Conservation (phyloP, 2,888 invertebrate genomes). For the Drosophila melanosoma region DNA sequence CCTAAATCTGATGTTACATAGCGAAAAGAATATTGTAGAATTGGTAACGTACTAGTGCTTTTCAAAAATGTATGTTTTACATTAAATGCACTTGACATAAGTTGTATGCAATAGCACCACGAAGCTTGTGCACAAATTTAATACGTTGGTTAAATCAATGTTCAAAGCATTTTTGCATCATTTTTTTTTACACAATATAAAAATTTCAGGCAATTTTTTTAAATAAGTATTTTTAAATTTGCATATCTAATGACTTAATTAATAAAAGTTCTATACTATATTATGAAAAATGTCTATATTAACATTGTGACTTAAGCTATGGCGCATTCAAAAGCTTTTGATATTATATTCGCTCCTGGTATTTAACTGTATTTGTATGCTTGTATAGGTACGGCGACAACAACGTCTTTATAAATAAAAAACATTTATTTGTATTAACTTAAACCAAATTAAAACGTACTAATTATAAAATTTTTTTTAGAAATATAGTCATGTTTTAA, state of each 20-base stretch:
- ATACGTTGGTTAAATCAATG: conserved; percentile 40
- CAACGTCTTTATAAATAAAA: conserved; percentile 60
- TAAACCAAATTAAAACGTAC: conserved; percentile 5
- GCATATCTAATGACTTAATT: conserved; percentile 61
- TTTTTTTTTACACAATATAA: conserved; percentile 56
- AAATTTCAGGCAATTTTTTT: conserved; percentile 46
- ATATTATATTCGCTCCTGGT: conserved; percentile 15
- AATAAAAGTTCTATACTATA: conserved; percentile 56
- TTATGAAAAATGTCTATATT: conserved; percentile 57
- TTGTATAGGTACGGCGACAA: conserved; percentile 82
- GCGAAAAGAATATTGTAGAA: neutral
- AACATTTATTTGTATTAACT: conserved; percentile 29
- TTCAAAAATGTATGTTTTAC: conserved; percentile 8
- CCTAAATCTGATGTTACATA: neutral
- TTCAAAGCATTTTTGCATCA: conserved; percentile 52
- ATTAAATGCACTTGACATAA: conserved; percentile 49
- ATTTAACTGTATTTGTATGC: conserved; percentile 43
- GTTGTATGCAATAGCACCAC: conserved; percentile 45
- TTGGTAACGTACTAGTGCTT: neutral
- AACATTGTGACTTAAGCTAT: conserved; percentile 59
- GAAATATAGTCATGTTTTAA: conserved; percentile 1
- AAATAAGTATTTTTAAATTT: conserved; percentile 44
- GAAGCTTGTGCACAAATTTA: conserved; percentile 15
- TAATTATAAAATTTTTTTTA: neutral
- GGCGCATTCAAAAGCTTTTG: conserved; percentile 39